phyloP scores from a whole-genome alignment of 1,140 invertebrate species.

The Caenorhabditis inopinata region DNA sequence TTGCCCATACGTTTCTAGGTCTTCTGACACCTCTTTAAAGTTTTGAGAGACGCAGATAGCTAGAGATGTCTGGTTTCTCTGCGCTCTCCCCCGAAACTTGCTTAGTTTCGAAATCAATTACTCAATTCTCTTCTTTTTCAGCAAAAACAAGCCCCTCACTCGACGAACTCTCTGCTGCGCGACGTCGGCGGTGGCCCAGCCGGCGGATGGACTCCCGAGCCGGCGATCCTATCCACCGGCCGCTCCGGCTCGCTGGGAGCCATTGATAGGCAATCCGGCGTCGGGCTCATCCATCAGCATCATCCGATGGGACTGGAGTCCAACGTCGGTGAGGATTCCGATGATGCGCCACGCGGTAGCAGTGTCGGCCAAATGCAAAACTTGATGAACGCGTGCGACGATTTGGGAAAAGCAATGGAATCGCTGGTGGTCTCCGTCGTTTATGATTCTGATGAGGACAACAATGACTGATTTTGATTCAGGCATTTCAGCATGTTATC shows the following conservation, averaged over 20 bases:
- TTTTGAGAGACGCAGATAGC: too few species aligned
- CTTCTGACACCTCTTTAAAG: too few species aligned
- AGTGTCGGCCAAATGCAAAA: conserved; percentile 47
- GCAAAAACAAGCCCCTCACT: conserved; percentile 3
- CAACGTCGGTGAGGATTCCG: too few species aligned
- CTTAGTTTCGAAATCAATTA: too few species aligned
- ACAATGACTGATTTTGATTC: background rate
- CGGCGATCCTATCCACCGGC: background rate
- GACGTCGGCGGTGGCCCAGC: background rate
- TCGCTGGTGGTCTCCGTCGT: conserved; percentile 47
- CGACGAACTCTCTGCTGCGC: background rate
- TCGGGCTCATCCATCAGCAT: too few species aligned
- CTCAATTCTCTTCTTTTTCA: background rate
- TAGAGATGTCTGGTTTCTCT: too few species aligned
- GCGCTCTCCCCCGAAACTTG: too few species aligned
- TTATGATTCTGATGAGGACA: conserved; percentile 37
- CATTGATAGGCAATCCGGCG: background rate
- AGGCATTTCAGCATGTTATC: too few species aligned
- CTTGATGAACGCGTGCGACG: conserved; percentile 47
- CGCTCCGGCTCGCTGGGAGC: background rate
- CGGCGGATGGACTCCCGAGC: background rate
- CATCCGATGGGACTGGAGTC: too few species aligned
- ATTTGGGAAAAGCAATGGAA: conserved; percentile 51
- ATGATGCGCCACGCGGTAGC: background rate
- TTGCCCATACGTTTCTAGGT: too few species aligned